Evolutionary conservation across 2,113 vertebrate species (phyloP).

Genomic region (Melanerpes formicivorus): DNA sequence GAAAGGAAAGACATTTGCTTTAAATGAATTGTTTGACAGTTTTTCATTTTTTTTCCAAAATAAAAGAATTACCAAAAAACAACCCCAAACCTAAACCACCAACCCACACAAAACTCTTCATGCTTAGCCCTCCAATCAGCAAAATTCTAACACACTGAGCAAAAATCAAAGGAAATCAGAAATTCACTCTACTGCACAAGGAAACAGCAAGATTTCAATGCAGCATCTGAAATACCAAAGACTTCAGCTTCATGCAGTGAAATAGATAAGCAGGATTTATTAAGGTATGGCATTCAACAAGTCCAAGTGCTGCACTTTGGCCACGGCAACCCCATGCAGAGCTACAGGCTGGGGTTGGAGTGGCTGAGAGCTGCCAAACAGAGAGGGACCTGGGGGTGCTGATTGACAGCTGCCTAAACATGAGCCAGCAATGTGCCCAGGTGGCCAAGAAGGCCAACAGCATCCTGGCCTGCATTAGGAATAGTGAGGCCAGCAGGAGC

Average conservation of each 20-base stretch:
- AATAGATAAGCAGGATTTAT: background rate
- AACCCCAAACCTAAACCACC: background rate
- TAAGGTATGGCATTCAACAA: no score
- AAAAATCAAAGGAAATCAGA: background rate
- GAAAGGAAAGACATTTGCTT: background rate
- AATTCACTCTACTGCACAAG: background rate
- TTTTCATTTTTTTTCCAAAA: background rate
- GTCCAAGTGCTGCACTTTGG: no score
- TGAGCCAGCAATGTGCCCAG: no score
- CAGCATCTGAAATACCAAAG: background rate
- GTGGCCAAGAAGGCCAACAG: no score
- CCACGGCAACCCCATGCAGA: no score
- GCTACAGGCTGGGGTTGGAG: no score
- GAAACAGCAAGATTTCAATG: background rate
- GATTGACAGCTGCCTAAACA: no score
- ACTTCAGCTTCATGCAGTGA: background rate
- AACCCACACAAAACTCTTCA: background rate
- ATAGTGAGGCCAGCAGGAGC: no score
- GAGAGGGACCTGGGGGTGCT: no score
- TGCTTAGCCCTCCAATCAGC: background rate
- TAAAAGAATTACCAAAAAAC: background rate
- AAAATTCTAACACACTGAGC: background rate
- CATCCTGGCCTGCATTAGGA: no score
- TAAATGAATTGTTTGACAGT: background rate
- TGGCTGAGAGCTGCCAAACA: no score